These are phyloP conservation scores for Eupithecia dodoneata DNA, from an alignment of 2,888 invertebrate genomes.

Conservation along the genomic window DNA sequence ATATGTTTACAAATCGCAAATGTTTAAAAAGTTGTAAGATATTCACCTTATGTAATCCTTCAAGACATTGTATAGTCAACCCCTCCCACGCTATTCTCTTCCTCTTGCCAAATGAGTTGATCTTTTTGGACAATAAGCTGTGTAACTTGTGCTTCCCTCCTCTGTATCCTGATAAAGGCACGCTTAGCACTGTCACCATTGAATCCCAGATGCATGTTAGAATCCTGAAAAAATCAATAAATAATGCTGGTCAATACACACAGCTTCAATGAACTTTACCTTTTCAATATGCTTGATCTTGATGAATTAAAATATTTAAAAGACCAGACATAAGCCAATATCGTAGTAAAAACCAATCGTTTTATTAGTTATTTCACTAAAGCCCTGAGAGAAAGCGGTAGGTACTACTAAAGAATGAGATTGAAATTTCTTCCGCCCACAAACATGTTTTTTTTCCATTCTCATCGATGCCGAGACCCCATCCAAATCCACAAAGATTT, in stretches of 20 bases:
- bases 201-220: slow-evolving; percentile 96
- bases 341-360: neutral
- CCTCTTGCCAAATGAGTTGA: slow-evolving; percentile 75
- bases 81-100: slow-evolving; percentile 86
- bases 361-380: too few relatives aligned
- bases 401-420: neutral
- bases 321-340: neutral
- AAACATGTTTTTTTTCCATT: neutral
- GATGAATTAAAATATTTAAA: neutral
- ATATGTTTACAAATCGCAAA: too few relatives aligned
- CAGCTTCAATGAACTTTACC: neutral
- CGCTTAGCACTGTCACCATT: slow-evolving; percentile 94
- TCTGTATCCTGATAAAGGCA: slow-evolving; percentile 86
- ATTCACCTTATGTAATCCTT: slow-evolving; percentile 92
- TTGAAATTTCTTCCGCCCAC: neutral
- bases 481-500: neutral
- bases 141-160: slow-evolving; percentile 73
- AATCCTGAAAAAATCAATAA: slow-evolving; percentile 78
- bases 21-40: neutral
- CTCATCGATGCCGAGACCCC: neutral
- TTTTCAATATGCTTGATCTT: neutral
- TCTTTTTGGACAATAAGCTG: slow-evolving; percentile 84
- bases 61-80: slow-evolving; percentile 92
- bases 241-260: neutral
- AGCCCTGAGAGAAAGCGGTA: too few relatives aligned